Conservation (phyloP, 2,113 vertebrate genomes). For the Odontophorus gujanensis region DNA sequence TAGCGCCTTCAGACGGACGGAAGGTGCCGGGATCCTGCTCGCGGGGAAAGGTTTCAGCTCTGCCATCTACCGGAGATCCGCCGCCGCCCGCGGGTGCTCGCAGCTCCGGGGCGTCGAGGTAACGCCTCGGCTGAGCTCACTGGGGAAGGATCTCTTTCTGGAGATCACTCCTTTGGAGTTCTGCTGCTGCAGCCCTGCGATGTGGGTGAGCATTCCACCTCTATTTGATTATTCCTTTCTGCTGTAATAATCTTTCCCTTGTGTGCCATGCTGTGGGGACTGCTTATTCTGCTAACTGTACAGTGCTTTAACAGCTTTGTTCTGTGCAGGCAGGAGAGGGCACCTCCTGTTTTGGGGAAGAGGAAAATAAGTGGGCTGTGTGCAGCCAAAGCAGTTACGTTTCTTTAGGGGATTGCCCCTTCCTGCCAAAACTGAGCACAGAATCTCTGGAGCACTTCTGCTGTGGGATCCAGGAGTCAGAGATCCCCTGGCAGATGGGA, state of each 20-base stretch:
- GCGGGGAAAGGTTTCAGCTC: neutral
- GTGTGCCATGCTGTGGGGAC: too few relatives aligned
- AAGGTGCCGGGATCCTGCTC: too few relatives aligned
- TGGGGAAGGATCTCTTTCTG: too few relatives aligned
- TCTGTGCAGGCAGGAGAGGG: neutral
- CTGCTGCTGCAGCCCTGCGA: too few relatives aligned
- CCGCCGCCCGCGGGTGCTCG: accelerated
- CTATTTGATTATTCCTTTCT: too few relatives aligned
- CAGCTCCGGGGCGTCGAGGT: neutral
- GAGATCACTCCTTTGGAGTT: too few relatives aligned
- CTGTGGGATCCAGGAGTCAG: accelerated
- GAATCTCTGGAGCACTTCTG: accelerated
- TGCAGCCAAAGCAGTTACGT: neutral
- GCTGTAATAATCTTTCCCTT: too few relatives aligned
- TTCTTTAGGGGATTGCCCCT: neutral
- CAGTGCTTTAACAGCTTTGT: neutral
- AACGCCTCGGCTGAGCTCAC: too few relatives aligned
- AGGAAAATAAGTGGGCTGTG: accelerated
- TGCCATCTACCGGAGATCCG: conserved; percentile 9
- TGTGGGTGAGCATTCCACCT: too few relatives aligned
- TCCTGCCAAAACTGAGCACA: accelerated
- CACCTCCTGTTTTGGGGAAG: neutral
- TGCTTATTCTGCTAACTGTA: too few relatives aligned
- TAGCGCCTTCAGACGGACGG: accelerated
- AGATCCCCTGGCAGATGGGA: neutral